Evolutionary conservation across 2,113 vertebrate genomes (phyloP), one percentile per base, ranked within the genome.

Genomic region (Esox niger): DNA sequence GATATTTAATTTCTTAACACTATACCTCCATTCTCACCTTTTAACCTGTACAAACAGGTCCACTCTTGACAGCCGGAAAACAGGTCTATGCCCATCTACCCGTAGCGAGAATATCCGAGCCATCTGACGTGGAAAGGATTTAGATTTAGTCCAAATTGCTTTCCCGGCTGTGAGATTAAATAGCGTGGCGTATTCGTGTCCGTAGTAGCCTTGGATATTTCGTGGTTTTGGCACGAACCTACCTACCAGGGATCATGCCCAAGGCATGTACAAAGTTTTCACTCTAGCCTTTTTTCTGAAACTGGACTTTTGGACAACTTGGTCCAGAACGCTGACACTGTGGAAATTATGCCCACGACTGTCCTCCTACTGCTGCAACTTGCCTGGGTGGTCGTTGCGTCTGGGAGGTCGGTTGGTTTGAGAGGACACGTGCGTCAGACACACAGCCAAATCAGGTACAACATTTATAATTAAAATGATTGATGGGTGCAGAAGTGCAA

Each of bases 71-170:
- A 4, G 33, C 21, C 8, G 30, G 56, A 35, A 58, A 68, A 68
- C 31, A 7, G 26, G 47, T 33, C 10, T 35, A 63, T 13, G 54
- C 25, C 25, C 32, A 64, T 62, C 7, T 10, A 55, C 38, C 31
- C 5, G 47, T 5, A 13, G 35, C 6, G 63, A 72, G 90, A 92
- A 93, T 93, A 95, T 95, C 93, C 91, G 85, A 88, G 85, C 86
- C 89, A 89, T 92, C 90, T 95, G 94, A 95, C 92, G 88, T 90
- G 87, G 90, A 88, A 80, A 93, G 93, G 93, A 92, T 95, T 94
- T 86, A 90, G 92, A 90, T 93, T 95, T 93, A 93, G 89, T 89
- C 87, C 85, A 92, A 93, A 94, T 93, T 93, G 91, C 90, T 94
- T 92, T 93, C 87, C 92, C 87, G 83, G 86, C 91, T 88, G 78